Evolutionary conservation across 2,888 invertebrate species (phyloP), one percentile per base, ranked within the genome.

Genomic region (Argyresthia albistria): DNA sequence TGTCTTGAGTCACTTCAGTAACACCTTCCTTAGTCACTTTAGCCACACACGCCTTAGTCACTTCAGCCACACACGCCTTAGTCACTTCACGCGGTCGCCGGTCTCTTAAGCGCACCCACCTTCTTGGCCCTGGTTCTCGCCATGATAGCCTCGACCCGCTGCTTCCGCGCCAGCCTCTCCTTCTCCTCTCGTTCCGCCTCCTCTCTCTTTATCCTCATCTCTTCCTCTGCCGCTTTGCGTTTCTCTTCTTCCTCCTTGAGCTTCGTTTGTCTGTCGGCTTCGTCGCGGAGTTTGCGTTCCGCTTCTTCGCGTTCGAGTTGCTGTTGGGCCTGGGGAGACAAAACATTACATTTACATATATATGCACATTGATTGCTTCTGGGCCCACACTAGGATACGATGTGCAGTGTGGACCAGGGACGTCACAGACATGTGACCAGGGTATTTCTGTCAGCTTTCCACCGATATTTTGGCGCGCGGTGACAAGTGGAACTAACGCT

Each of bases 81-180:
- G n/a, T n/a, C n/a, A n/a, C n/a, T n/a, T n/a, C n/a, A n/a, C n/a
- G n/a, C n/a, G n/a, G n/a, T n/a, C n/a, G n/a, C n/a, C n/a, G n/a
- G n/a, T n/a, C n/a, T n/a, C n/a, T n/a, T n/a, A n/a, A n/a, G 39
- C 3, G 4, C 39, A 11, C 39, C n/a, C 46, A 81, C 83, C 81
- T 88, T 88, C 70, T 78, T 74, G 37, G 82, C 75, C 59, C 96
- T 89, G n/a, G 97, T 97, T 66, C 97, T 88, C 52, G 93, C 91
- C 97, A 97, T 97, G 67, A 97, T 97, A 53, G 95, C 96, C 78
- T 96, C 96, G 25, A 97, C 96, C 54, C 97, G 90, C 79, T 96
- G 97, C 65, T 96, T 94, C 66, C 97, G 88, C 55, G 93, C 94
- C 65, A 95, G 91, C 54, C 97, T 88, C 73, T 97, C 97, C 69